Conservation (phyloP, 2,888 invertebrate genomes). For the Megalurothrips usitatus region DNA sequence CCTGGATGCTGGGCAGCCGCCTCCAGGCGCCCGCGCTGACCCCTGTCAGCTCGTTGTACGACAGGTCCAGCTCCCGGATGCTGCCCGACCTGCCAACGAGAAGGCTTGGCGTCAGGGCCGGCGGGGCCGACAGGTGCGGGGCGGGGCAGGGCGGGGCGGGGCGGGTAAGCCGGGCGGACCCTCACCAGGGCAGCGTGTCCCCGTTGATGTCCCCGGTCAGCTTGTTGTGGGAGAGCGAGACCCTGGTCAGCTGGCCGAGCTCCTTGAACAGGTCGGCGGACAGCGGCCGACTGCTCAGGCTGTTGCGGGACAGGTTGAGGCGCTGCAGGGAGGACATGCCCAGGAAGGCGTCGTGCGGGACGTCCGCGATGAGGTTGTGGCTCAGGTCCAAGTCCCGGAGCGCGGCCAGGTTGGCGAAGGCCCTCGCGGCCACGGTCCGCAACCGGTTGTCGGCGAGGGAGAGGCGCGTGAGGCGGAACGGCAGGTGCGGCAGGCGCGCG, state of each 20-base stretch:
- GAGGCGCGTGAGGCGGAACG: neutral
- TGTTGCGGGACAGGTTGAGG: neutral
- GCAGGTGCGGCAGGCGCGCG: neutral
- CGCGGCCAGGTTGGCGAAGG: conserved; percentile 10
- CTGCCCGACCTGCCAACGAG: neutral
- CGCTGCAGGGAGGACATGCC: neutral
- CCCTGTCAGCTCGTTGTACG: neutral
- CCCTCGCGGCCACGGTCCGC: neutral
- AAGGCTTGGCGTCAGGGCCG: no score
- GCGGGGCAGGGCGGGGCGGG: no score
- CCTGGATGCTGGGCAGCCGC: neutral
- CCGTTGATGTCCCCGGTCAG: neutral
- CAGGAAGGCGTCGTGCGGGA: neutral
- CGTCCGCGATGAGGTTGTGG: conserved; percentile 3
- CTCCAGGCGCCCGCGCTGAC: conserved; percentile 3
- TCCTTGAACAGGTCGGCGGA: conserved; percentile 14
- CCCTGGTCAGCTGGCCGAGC: neutral
- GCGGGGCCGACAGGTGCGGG: no score
- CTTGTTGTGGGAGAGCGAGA: conserved; percentile 8
- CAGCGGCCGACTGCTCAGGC: neutral
- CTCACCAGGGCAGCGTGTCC: neutral
- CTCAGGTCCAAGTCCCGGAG: conserved; percentile 13
- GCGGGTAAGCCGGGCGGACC: no score
- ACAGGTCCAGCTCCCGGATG: neutral
- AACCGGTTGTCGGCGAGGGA: conserved; percentile 18